Evolutionary conservation across 2,797 vertebrate species (phyloP), one percentile per base, ranked within the genome.

Genomic region (Megaceryle alcyon): DNA sequence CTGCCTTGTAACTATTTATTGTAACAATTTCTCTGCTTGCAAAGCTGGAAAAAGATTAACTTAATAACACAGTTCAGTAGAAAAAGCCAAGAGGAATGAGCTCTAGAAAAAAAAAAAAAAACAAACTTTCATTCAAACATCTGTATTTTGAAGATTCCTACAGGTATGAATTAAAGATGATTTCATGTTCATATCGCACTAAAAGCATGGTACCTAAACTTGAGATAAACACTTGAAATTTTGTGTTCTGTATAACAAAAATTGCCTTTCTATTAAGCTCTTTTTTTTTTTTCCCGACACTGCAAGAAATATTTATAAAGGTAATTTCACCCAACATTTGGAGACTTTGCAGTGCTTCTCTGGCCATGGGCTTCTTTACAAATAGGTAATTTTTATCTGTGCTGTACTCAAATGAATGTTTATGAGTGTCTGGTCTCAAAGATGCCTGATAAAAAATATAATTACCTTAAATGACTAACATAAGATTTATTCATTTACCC

Each of bases 401-500:
- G 54, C 75, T 96, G 48, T 95, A 91, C 88, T 96, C 86, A 93
- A 51, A 70, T 93, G 83, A 89, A 90, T 96, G 86, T 96, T 97
- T 97, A 66, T 97, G 87, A 88, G 65, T 94, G 35, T 94, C 95
- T 97, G 70, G 68, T 89, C 83, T 95, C 90, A 94, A 96, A 97
- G 76, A 78, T 92, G 84, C 33, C 83, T 51, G 12, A 57, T 85
- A 83, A 91, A 91, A 82, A 96, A 77, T 79, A 60, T 57, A 94
- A 76, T 70, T 93, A 44, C 44, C 75, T 94, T 94, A 57, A 93
- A 96, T 94, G 23, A 57, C 88, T 86, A 93, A 92, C 49, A 26
- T 92, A 96, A 97, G 82, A 97, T 97, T 98, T 97, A 97, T 97
- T 97, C 37, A 90, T 92, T 96, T 97, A 94, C 92, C 85, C 73